These are phyloP conservation scores for Dendrophyllia cribrosa DNA, from an alignment of 64 coral and sea anemone species.

Conservation along the genomic window DNA sequence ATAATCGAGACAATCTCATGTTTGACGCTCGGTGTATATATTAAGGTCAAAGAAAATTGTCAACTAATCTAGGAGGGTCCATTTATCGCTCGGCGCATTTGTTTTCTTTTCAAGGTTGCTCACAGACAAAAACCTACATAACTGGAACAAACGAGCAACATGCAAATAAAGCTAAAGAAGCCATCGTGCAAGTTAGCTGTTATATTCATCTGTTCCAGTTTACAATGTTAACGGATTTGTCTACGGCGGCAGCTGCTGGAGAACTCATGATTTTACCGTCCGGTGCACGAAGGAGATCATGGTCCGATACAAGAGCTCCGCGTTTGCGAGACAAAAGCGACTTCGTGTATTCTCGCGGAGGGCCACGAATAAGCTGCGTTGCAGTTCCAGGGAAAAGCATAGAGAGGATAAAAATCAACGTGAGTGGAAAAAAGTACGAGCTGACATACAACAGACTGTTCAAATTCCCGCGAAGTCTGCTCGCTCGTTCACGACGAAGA, in stretches of 20 bases:
- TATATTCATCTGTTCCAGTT: background rate
- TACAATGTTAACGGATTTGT: background rate
- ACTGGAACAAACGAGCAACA: background rate
- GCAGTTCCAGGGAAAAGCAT: constrained; percentile 17
- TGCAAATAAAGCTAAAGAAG: background rate
- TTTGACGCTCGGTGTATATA: background rate
- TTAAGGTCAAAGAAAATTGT: background rate
- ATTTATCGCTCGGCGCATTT: background rate
- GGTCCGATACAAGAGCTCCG: background rate
- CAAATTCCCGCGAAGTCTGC: constrained; percentile 49
- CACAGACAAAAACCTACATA: background rate
- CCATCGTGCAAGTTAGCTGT: background rate
- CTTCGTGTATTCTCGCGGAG: no score
- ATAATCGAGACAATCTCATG: background rate
- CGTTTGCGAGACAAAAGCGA: background rate
- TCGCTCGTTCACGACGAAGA: constrained; percentile 13
- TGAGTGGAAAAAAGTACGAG: constrained; percentile 65
- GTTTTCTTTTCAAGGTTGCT: background rate
- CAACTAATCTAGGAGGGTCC: background rate
- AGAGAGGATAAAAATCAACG: constrained; percentile 54
- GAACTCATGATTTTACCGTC: constrained; percentile 1
- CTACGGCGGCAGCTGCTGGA: background rate
- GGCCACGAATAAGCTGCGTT: background rate
- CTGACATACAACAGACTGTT: constrained; percentile 1
- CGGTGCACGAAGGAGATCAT: background rate